These are phyloP conservation scores for Gnathonemus longibarbis DNA, from an alignment of 2,113 vertebrate species.

Conservation along the genomic window DNA sequence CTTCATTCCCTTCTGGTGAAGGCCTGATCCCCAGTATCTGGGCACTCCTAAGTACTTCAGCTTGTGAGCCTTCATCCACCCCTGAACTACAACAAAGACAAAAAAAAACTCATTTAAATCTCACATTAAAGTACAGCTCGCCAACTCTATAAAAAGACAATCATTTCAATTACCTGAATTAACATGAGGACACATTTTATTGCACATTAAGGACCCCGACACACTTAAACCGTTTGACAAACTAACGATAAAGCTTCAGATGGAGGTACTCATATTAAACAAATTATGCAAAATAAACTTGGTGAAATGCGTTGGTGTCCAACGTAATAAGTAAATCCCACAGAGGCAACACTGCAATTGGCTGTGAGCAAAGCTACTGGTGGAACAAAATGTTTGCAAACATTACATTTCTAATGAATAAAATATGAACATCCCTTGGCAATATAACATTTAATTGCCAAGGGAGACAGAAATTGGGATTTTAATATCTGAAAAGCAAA, in stretches of 20 bases:
- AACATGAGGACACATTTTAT: background rate
- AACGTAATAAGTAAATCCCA: conserved; percentile 48
- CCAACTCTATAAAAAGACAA: background rate
- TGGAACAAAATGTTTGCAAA: conserved; percentile 60
- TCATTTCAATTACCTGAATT: conserved; percentile 7
- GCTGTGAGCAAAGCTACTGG: conserved; percentile 52
- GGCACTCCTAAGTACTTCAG: conserved; percentile 84
- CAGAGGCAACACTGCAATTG: conserved; percentile 27
- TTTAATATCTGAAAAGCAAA: conserved; percentile 67
- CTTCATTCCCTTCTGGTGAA: conserved; percentile 78
- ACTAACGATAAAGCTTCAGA: background rate
- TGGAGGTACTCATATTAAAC: background rate
- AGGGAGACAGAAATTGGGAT: conserved; percentile 65
- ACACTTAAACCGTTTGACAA: conserved; percentile 3
- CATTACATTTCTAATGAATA: conserved; percentile 64
- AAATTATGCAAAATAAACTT: conserved; percentile 31
- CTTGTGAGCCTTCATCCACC: conserved; percentile 78
- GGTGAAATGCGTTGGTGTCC: conserved; percentile 34
- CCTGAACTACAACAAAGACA: conserved; percentile 64
- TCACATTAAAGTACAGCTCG: background rate
- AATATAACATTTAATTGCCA: conserved; percentile 51
- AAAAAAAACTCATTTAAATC: conserved; percentile 14
- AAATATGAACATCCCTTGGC: conserved; percentile 62
- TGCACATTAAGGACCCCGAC: background rate
- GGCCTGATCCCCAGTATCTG: conserved; percentile 88